Base-by-base conservation (phyloP, 2,113 vertebrate species). In the Chrysochloris asiatica region DNA sequence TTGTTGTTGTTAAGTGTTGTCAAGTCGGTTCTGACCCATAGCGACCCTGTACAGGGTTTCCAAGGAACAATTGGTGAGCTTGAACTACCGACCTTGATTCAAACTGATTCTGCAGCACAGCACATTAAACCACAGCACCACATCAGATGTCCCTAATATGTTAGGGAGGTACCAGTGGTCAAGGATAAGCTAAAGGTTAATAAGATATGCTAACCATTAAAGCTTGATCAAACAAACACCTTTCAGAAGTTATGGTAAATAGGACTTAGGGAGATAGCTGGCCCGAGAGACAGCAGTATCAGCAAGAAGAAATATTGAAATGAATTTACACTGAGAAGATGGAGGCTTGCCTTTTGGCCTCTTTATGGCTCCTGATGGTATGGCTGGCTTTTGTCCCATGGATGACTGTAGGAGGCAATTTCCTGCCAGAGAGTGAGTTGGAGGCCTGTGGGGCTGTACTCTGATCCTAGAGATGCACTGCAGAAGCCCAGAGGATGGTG, bases 311-410 rank as follows among this genome's bases (percentile, higher is more conserved):
- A 79, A 56, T 75, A 56, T 28, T 52, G 38, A 90, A 88, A 75
- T 87, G 85, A 83, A 71, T 76, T 86, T 56, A 43, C 79, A 77
- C 36, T 33, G 38, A 90, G 69, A 89, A 50, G 76, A 80, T 92
- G 93, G 56, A 82, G 85, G 26, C 85, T 75, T 95, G 90, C 79
- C 90, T 94, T 88, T 96, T 91, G 94, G 88, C 83, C 88, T 93
- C 88, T 87, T 92, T 50, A 45, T 93, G 78, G 36, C 67, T 92
- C 80, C 94, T 80, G 86, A 93, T 88, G 63, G 82, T 80, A 71
- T 82, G 45, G 83, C 88, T 96, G 96, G 96, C 92, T 93, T 83
- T 77, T 59, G 86, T 92, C 88, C 93, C 83, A 45, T 19, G 24
- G 65, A 93, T 77, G 75, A 90, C 75, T 79, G 47, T 61, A 91